phyloP scores from a whole-genome alignment of 2,888 invertebrate genomes.

The Acronicta aceris region DNA sequence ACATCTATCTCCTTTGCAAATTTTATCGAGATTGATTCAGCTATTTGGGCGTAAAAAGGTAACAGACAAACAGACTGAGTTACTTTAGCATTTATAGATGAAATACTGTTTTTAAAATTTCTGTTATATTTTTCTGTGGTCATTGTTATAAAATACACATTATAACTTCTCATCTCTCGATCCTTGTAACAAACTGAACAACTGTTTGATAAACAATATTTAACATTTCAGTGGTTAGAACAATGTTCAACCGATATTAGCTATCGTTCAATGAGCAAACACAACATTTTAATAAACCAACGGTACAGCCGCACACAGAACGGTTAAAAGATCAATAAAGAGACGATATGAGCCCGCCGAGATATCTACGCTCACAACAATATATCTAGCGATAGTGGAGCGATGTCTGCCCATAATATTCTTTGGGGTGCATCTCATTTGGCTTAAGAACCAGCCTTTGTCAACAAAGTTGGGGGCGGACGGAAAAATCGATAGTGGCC shows the following conservation, averaged over 20 bases:
- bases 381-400: slow-evolving; percentile 82
- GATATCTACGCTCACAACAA: slow-evolving; percentile 75
- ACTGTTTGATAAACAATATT: slow-evolving; percentile 1
- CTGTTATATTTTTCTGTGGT: not conserved
- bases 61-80: no score
- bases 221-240: slow-evolving; percentile 8
- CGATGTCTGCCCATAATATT: slow-evolving; percentile 89
- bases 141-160: not conserved
- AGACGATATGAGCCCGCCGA: slow-evolving; percentile 76
- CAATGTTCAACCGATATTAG: slow-evolving; percentile 49
- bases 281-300: slow-evolving; percentile 68
- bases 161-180: no score
- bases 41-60: no score
- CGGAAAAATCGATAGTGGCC: slow-evolving; percentile 87
- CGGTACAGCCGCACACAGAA: slow-evolving; percentile 61
- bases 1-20: no score
- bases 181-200: no score
- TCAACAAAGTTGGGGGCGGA: slow-evolving; percentile 87
- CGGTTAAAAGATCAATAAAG: slow-evolving; percentile 82
- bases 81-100: no score
- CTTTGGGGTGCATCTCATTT: slow-evolving; percentile 90
- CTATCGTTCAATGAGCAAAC: slow-evolving; percentile 50
- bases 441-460: slow-evolving; percentile 89
- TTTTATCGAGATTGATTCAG: no score
- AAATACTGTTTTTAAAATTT: not conserved